These are phyloP conservation scores for Agrenia bidenticulata DNA, from an alignment of 2,888 invertebrate genomes.

Conservation along the genomic window DNA sequence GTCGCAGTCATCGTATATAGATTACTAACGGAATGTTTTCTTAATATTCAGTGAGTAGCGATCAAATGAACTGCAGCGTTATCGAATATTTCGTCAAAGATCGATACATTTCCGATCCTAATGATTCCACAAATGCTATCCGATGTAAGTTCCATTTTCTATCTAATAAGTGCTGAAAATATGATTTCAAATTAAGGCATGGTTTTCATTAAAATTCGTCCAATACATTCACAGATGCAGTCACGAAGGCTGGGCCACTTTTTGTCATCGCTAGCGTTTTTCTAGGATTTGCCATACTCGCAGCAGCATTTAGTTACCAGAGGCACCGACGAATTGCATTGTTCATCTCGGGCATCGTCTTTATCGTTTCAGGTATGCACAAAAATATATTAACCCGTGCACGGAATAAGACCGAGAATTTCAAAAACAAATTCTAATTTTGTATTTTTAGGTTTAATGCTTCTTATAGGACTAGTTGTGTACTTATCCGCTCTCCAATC, in stretches of 20 bases:
- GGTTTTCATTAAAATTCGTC: too few species aligned
- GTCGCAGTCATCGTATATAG: too few species aligned
- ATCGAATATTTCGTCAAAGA: constrained; percentile 87
- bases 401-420: too few species aligned
- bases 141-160: constrained; percentile 74
- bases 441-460: constrained; percentile 71
- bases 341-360: constrained; percentile 81
- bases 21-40: background rate
- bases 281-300: constrained; percentile 72
- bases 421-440: background rate
- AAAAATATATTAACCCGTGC: background rate
- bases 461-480: constrained; percentile 87
- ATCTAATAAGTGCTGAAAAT: too few species aligned
- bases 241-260: constrained; percentile 80
- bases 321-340: constrained; percentile 74
- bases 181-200: too few species aligned
- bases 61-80: constrained; percentile 71
- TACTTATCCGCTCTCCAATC: constrained; percentile 91
- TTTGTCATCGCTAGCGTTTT: constrained; percentile 75
- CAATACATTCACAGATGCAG: constrained; percentile 73
- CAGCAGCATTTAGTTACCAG: constrained; percentile 77
- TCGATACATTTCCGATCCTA: constrained; percentile 81
- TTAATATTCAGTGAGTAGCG: constrained; percentile 64
- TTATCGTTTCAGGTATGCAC: constrained; percentile 80
- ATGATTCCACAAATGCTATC: constrained; percentile 88